Percentiles rank a stretch among this genome's conserved stretches.
phyloP scores from a whole-genome alignment of 2,797 vertebrate species.

The Acanthurus lineatus region DNA sequence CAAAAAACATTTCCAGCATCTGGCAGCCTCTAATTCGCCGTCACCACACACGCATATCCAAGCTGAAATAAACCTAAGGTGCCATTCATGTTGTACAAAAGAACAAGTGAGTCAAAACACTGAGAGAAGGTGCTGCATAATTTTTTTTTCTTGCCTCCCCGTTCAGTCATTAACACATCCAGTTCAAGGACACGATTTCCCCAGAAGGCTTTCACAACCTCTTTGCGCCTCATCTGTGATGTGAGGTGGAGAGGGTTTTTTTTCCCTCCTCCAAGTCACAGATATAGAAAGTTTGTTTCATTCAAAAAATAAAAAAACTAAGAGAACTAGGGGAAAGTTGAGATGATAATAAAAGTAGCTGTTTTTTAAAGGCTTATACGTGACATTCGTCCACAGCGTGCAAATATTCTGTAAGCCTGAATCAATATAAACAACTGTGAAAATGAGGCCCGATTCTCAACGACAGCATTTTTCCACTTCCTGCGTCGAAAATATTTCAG shows the following conservation, averaged over 20 bases:
- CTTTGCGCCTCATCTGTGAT: constrained; percentile 73
- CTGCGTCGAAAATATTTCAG: constrained; percentile 26
- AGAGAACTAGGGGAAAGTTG: constrained; percentile 66
- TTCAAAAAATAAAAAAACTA: constrained; percentile 56
- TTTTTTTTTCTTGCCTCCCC: constrained; percentile 48
- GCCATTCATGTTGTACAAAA: constrained; percentile 71
- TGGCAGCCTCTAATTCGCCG: constrained; percentile 57
- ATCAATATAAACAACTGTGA: constrained; percentile 51
- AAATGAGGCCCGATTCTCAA: constrained; percentile 44
- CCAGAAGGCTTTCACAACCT: constrained; percentile 78
- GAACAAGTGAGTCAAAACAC: constrained; percentile 58
- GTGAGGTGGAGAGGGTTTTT: constrained; percentile 44
- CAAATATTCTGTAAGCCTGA: constrained; percentile 16
- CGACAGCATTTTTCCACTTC: constrained; percentile 51
- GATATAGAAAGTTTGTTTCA: constrained; percentile 71
- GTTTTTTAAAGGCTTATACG: constrained; percentile 15
- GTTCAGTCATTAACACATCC: constrained; percentile 80
- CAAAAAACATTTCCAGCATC: constrained; percentile 55
- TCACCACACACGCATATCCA: constrained; percentile 16
- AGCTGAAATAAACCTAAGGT: constrained; percentile 65
- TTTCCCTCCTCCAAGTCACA: constrained; percentile 31
- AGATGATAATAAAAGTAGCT: constrained; percentile 47
- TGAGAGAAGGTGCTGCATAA: constrained; percentile 61
- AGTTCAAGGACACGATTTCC: constrained; percentile 75
- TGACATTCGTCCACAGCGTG: constrained; percentile 28